phyloP scores from a whole-genome alignment of 1,140 invertebrate species.

The Platyscapa corneri region DNA sequence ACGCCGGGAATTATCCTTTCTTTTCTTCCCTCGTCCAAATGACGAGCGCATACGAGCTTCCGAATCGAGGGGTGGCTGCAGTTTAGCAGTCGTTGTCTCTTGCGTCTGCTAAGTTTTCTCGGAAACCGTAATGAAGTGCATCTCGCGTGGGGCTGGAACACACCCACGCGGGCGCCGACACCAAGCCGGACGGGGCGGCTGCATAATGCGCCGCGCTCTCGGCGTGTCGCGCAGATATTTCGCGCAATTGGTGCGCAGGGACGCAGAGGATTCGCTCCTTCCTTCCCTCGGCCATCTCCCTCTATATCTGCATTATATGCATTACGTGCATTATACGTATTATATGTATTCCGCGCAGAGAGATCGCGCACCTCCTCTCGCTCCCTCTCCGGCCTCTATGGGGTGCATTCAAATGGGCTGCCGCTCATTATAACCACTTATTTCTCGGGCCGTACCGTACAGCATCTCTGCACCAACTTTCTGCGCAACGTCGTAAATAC shows the following conservation, averaged over 20 bases:
- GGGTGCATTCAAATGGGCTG: constrained; percentile 7
- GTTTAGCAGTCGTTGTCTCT: background rate
- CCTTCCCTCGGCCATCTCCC: background rate
- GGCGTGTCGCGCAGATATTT: constrained; percentile 25
- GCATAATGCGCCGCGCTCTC: constrained; percentile 27
- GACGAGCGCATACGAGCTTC: too few species aligned
- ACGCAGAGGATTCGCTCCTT: constrained; percentile 25
- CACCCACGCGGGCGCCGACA: background rate
- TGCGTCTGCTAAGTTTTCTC: background rate
- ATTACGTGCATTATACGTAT: constrained; percentile 21
- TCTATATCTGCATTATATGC: constrained; percentile 28
- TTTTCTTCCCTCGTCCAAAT: background rate
- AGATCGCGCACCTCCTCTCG: too few species aligned
- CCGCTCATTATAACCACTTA: constrained; percentile 38
- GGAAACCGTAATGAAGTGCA: background rate
- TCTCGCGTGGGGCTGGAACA: background rate
- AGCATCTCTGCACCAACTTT: background rate
- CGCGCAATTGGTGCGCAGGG: constrained; percentile 39
- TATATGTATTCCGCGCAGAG: background rate
- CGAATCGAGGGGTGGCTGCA: too few species aligned
- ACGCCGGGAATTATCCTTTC: background rate
- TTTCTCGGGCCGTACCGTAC: background rate
- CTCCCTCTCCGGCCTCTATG: background rate
- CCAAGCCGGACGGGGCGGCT: background rate
- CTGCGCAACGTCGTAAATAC: background rate